Evolutionary conservation across 2,797 vertebrate species (phyloP).

Genomic region (Uromys caudimaculatus): DNA sequence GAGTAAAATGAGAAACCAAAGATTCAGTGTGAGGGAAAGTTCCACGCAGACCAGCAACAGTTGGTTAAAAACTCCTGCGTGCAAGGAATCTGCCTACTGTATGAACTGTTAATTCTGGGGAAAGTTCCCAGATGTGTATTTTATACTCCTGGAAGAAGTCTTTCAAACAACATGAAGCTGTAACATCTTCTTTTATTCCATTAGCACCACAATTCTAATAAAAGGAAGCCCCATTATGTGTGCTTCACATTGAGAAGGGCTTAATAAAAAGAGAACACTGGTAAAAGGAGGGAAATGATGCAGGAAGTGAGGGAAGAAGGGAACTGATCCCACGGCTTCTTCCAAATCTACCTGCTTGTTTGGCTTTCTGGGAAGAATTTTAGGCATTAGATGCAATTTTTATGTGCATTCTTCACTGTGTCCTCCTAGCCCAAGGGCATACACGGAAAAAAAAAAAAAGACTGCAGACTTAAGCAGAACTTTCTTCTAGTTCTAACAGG

Average conservation of each 20-base stretch:
- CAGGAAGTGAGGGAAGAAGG: not conserved
- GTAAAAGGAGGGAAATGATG: not conserved
- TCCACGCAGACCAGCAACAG: conserved; percentile 47
- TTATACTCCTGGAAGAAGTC: not conserved
- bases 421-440: not conserved
- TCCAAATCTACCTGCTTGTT: not conserved
- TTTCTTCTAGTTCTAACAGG: conserved; percentile 26
- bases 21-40: conserved; percentile 42
- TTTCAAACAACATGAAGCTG: not conserved
- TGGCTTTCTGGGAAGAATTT: conserved; percentile 34
- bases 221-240: not conserved
- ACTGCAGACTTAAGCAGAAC: conserved; percentile 12
- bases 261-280: conserved; percentile 7
- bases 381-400: not conserved
- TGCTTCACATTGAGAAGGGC: not conserved
- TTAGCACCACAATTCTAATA: conserved; percentile 45
- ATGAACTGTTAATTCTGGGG: conserved; percentile 34
- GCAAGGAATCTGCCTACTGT: conserved; percentile 54
- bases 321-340: not conserved
- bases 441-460: not conserved
- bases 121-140: not conserved
- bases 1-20: conserved; percentile 52
- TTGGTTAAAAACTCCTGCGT: conserved; percentile 23
- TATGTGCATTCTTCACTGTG: conserved; percentile 7
- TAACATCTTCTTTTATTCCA: not conserved